phyloP scores from a whole-genome alignment of 2,797 vertebrate species.

The Cirrhinus mrigala region DNA sequence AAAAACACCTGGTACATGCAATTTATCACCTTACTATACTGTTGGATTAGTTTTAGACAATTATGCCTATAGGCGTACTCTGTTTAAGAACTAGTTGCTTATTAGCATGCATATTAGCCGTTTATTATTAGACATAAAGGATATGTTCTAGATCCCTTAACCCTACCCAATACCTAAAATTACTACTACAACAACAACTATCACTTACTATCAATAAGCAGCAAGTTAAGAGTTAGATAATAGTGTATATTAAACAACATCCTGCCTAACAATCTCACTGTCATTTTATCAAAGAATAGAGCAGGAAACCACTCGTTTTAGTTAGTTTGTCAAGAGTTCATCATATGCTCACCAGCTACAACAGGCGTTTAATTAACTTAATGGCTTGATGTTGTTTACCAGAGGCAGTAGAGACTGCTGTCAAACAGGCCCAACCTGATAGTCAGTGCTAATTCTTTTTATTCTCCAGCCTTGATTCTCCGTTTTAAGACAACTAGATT shows the following conservation, averaged over 20 bases:
- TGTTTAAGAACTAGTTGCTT: neutral
- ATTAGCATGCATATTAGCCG: neutral
- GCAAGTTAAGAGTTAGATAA: neutral
- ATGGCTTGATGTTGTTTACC: slow-evolving; percentile 16
- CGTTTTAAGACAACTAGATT: neutral
- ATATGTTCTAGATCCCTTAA: neutral
- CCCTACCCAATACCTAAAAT: neutral
- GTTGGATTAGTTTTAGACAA: neutral
- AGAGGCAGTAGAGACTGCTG: neutral
- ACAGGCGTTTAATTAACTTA: slow-evolving; percentile 13
- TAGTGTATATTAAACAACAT: neutral
- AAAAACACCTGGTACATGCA: neutral
- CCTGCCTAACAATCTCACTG: neutral
- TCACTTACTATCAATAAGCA: neutral
- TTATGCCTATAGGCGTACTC: neutral
- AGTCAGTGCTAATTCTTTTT: neutral
- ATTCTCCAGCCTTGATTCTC: neutral
- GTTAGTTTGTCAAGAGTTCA: neutral
- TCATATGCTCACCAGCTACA: neutral
- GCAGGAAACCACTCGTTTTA: neutral
- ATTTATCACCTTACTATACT: neutral
- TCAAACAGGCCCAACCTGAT: neutral
- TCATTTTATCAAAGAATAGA: neutral
- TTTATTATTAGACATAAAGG: neutral
- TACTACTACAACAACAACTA: too few species aligned